Evolutionary conservation across 2,113 vertebrate genomes (phyloP), one percentile per base, ranked within the genome.

Genomic region (Myrmophylax atrothorax): DNA sequence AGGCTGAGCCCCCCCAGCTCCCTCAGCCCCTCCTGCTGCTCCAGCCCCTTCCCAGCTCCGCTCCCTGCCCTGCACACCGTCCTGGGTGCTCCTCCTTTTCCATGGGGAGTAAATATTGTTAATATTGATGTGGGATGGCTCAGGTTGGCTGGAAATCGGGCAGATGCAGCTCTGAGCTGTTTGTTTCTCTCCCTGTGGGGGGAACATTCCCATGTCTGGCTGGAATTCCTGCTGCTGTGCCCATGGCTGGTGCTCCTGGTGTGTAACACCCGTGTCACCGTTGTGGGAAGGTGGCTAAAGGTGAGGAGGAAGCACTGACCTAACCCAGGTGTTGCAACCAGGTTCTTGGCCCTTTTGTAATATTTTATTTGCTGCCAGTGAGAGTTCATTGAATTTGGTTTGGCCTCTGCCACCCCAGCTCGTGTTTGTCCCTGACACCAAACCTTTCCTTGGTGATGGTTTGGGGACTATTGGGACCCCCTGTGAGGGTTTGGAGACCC

Each of bases 381-480:
- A 35, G 33, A 17, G 38, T 62, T 55, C 16, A 50, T 37, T 29
- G 1, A 4, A 18, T 55, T 58, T 22, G 33, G 26, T 8, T 47
- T 4, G 2, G 1, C 33, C 35, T 81, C 25, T 73, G 55, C 38
- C 9, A 0, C 12, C 73, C 4, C 23, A 26, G 49, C 42, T 60
- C 3, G 0, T 9, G 2, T 37, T 62, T 55, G 25, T 46, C 33
- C 37, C 68, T 0, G 5, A 18, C 22, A 4, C 46, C 3, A 0
- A 18, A 22, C n/a, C 35, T 66, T 35, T 24, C 63, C 81, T 29
- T 33, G 37, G 19, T 7, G 53, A n/a, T n/a, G 49, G 29, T 37
- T 69, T 25, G 74, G 53, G 38, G 31, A 6, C 37, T 18, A 29
- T 6, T 55, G 35, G 68, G 35, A 40, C 37, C 67, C 47, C 35